Conservation (phyloP, 2,888 invertebrate species). For the Cinara cedri region DNA sequence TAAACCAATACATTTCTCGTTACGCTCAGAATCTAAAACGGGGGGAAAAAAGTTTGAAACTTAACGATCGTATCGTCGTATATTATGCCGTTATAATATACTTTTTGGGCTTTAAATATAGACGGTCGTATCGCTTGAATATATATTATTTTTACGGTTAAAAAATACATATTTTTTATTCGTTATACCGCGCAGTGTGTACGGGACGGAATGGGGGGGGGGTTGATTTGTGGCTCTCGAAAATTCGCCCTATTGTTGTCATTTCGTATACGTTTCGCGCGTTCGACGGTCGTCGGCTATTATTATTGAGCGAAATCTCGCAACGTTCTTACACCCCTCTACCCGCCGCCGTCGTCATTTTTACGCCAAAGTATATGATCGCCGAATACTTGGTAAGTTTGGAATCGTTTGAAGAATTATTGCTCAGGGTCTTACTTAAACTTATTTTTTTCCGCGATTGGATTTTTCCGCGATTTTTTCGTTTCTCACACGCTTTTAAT, state of each 20-base stretch:
- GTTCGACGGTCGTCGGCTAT: conserved; percentile 51
- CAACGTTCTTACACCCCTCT: not conserved
- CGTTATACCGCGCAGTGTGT: not conserved
- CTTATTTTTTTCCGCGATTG: conserved; percentile 29
- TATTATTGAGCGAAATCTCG: conserved; percentile 37
- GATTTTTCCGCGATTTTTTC: conserved; percentile 45
- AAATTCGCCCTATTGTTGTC: conserved; percentile 53
- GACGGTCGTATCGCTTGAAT: conserved; percentile 28
- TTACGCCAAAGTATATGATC: conserved; percentile 29
- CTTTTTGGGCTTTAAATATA: conserved; percentile 37
- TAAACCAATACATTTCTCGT: too few species aligned
- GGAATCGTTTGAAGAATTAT: conserved; percentile 52
- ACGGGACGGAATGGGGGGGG: not conserved
- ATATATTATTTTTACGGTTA: conserved; percentile 37
- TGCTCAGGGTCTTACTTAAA: conserved; percentile 18
- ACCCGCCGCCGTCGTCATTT: not conserved
- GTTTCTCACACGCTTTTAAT: conserved; percentile 18
- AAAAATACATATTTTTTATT: conserved; percentile 39
- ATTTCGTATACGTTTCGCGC: conserved; percentile 46
- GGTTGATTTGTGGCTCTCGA: conserved; percentile 50
- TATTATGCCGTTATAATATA: too few species aligned
- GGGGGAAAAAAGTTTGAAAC: too few species aligned
- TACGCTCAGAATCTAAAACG: too few species aligned
- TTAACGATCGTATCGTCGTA: conserved; percentile 24
- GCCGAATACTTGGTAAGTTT: not conserved